Conservation (phyloP, 2,888 invertebrate species). For the Tromatobia lineatoria region DNA sequence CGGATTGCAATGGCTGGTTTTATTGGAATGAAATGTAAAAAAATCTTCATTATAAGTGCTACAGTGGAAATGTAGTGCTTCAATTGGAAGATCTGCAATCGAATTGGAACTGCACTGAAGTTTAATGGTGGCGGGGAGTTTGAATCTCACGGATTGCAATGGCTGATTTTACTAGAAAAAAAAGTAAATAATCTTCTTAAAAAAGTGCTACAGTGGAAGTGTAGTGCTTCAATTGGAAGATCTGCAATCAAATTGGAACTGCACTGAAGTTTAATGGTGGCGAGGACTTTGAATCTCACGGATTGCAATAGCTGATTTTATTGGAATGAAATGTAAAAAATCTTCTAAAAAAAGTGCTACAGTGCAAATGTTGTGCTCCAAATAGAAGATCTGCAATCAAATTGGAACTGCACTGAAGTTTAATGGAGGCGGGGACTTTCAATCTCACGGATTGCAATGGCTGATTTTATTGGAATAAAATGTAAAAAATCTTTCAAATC, state of each 20-base stretch:
- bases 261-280: neutral
- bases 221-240: neutral
- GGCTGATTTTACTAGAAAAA: too few relatives aligned
- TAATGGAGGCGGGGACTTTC: neutral
- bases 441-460: neutral
- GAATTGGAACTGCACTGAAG: neutral
- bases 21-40: neutral
- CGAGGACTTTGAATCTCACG: neutral
- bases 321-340: neutral
- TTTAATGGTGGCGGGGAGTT: neutral
- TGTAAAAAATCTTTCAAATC: neutral
- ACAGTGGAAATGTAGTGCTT: neutral
- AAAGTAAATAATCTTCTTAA: too few relatives aligned
- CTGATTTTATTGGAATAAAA: neutral
- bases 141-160: neutral
- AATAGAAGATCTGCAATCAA: conserved; percentile 7
- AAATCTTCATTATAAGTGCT: too few relatives aligned
- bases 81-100: conserved; percentile 9
- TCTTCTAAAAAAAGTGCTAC: too few relatives aligned
- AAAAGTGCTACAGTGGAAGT: too few relatives aligned
- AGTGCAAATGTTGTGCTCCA: too few relatives aligned
- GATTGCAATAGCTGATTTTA: neutral
- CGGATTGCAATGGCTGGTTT: neutral
- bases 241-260: conserved; percentile 9
- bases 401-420: neutral